Base-by-base conservation (phyloP, 1,140 invertebrate genomes). In the Atopsyche davidsoni region DNA sequence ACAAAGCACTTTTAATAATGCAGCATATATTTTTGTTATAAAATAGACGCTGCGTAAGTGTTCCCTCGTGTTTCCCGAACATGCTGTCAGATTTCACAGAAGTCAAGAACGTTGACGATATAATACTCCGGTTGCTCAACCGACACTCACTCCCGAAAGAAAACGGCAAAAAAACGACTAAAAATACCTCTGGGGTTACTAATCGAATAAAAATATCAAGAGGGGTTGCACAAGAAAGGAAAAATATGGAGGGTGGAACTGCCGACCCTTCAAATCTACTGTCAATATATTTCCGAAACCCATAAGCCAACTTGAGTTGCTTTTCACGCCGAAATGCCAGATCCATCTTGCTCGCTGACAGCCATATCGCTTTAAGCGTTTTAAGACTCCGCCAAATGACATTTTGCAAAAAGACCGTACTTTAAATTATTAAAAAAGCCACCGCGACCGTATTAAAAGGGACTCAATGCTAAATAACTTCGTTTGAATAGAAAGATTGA, bases 181-280 rank as follows among this genome's bases (percentile, higher is more conserved):
- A 74, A 73, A 74, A 73, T 70, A 72, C 72, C 72, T 73, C 68
- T 67, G 72, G 72, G 72, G 72, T 69, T 72, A 70, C 72, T 74
- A 74, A 74, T 74, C 72, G 72, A 74, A 74, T 74, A 74, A 74
- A 74, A 74, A 74, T 74, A 74, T 74, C 72, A 73, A 67, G 67
- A 66, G 70, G 69, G 64, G 69, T 65, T 66, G 70, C 64, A 68
- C 65, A 63, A 68, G 70, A 55, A 53, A 64, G 62, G 70, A 72
- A 72, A 69, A 71, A 73, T 69, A 70, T 71, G 72, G 70, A 68
- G 69, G 70, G 71, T 65, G 31, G 69, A 66, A 65, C 31, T 50
- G 44, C n/a, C 53, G 48, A 55, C 57, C 52, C 57, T 53, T 53
- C 57, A 55, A 52, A 55, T 58, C 57, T 55, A 55, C 57, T 58